Base-by-base conservation (phyloP, 2,888 invertebrate genomes). In the Camponotus fellah region DNA sequence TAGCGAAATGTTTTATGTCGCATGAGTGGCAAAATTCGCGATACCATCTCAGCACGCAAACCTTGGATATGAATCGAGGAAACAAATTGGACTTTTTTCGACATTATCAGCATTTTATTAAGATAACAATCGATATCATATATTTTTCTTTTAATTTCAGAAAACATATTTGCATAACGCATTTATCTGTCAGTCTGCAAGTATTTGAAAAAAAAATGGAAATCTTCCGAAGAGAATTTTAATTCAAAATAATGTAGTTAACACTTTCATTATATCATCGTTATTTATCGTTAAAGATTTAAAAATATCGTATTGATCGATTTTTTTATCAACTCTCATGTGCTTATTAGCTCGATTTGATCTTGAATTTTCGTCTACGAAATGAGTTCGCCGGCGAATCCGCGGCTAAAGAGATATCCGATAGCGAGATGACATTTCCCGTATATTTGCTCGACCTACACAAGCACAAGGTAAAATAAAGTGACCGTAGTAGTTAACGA, bases 401-500 rank as follows among this genome's bases (percentile, higher is more conserved):
- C 76, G 56, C 26, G 26, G 1, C 3, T n/a, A 12, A 69, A 46
- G 43, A 58, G 34, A 69, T 34, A 56, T 53, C 53, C 53, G 62
- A 75, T 12, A 32, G 21, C 14, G n/a, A 3, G 26, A 46, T 9
- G 8, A 46, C 10, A 2, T 37, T 76, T 40, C n/a, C 40, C 32
- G 34, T 34, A 43, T 60, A 49, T 62, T 71, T 12, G 66, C 56
- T 56, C 68, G 60, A 80, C 49, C 37, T 80, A 53, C 14, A 80
- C 71, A 80, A 71, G 71, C 71, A 46, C 4, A 26, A 26, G 12
- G 3, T 12, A 60, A 34, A 71, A 71, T 71, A 71, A 79, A 80
- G 62, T 80, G 79, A 32, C 60, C 60, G 60, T 80, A 49, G 62
- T 71, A 62, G 60, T 46, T 71, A 62, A 71, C 71, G 79, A 80